Base-by-base conservation (phyloP, 2,888 invertebrate species). In the Tiphia femorata region DNA sequence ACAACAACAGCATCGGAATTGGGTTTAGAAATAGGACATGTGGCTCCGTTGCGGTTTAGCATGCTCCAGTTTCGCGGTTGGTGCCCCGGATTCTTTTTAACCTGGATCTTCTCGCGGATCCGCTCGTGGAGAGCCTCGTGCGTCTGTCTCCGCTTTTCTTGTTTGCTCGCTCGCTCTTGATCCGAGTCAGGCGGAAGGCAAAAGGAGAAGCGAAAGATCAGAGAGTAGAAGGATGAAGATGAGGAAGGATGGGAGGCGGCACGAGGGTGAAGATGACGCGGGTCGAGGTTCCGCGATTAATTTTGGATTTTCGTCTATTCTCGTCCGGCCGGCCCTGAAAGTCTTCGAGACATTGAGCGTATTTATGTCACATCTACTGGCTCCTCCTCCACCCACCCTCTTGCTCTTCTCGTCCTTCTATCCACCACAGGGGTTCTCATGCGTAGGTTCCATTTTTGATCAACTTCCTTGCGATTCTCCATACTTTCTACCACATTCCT, bases 221-320 rank as follows among this genome's bases (percentile, higher is more conserved):
- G n/a, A 19, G 3, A 8, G 14, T n/a, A 12, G 33, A 33, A 6
- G 5, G 33, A 33, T n/a, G 5, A 14, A 33, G 12, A 33, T n/a
- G 14, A 3, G 6, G 33, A 12, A 14, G 3, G 12, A n/a, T 14
- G 7, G 49, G 43, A 14, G 20, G 8, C 21, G 40, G 7, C 25
- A 37, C 35, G 46, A 7, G 12, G 21, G 19, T 7, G 29, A n/a
- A n/a, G n/a, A n/a, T 25, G 38, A 40, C 48, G 51, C 53, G 58
- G 60, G 51, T 62, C 58, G 58, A 67, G 59, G 60, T 70, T 70
- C 67, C 60, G 64, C 43, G 70, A 67, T 67, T 72, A 72, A 70
- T 67, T 67, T 72, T 72, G 70, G 65, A 67, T 67, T 65, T 72
- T 62, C 62, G 61, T 64, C 65, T 72, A 72, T 72, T 72, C 62